Conservation (phyloP, 2,888 invertebrate species). For the Fragum whitleyi region DNA sequence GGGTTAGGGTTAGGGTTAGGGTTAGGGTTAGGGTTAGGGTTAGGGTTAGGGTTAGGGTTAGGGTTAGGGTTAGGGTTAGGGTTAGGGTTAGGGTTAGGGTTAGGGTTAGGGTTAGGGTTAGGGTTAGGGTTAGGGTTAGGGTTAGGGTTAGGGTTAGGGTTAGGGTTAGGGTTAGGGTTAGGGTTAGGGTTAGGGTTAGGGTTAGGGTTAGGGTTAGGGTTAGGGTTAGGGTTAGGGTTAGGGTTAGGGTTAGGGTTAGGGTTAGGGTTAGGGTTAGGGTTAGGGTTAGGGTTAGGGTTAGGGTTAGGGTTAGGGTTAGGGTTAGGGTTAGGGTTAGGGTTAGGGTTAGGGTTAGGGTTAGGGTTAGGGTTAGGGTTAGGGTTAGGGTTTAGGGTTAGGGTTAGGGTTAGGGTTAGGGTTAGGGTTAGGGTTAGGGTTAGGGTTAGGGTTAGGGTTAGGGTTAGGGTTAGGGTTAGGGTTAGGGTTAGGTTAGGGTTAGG, state of each 20-base stretch:
- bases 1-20: conserved; percentile 52
- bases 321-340: conserved; percentile 46
- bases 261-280: conserved; percentile 60
- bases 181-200: conserved; percentile 51
- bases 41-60: conserved; percentile 38
- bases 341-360: conserved; percentile 47
- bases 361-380: conserved; percentile 53
- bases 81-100: conserved; percentile 39
- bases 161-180: conserved; percentile 38
- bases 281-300: conserved; percentile 65
- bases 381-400: conserved; percentile 56
- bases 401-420: conserved; percentile 60
- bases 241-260: conserved; percentile 49
- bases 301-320: conserved; percentile 57
- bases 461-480: conserved; percentile 64
- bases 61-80: conserved; percentile 43
- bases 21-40: conserved; percentile 47
- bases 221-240: conserved; percentile 59
- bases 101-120: conserved; percentile 44
- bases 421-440: conserved; percentile 68
- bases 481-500: no score
- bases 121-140: conserved; percentile 48
- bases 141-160: conserved; percentile 53
- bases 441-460: conserved; percentile 67
- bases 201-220: conserved; percentile 49